Evolutionary conservation across 2,113 vertebrate genomes (phyloP), one percentile per base, ranked within the genome.

Genomic region (Elephas maximus): DNA sequence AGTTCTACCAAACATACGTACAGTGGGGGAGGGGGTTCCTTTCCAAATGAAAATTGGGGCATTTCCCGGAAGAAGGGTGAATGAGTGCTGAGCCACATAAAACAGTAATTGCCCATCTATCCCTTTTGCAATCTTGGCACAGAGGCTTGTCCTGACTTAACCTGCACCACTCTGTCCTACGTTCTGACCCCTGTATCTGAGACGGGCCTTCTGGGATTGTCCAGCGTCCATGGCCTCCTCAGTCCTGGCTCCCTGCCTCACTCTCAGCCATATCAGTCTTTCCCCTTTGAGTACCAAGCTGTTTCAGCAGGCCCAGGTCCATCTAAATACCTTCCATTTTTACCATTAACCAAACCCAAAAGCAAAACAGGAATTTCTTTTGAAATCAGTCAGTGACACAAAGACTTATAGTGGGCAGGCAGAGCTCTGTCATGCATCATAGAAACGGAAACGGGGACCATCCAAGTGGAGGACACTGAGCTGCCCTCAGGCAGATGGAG

Each of bases 391-490:
- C 21, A 69, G 17, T 6, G 2, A 17, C 14, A 2, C 0, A 26
- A 45, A 65, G 26, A 5, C n/a, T 18, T 17, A 10, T 5, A 0
- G 1, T 24, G 7, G 33, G 65, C 23, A 11, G 20, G 20, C 45
- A 33, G 41, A 12, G 24, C n/a, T 28, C 26, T 7, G 0, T 4
- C 5, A 3, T 8, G 0, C 33, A 23, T 4, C 30, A 0, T 48
- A 24, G 51, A 9, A 21, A 5, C 37, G 21, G 48, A 28, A 8
- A 0, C 7, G 7, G 11, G 15, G 62, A 12, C 7, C 37, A 0
- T 33, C 26, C 1, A 6, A 57, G 57, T 18, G 0, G 41, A 15
- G 60, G 28, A 23, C 11, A 2, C 9, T 1, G 0, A 20, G 5
- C 11, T 4, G 37, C 21, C 33, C 71, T 4, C 65, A 4, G 82